These are phyloP conservation scores for Moxostoma hubbsi DNA, from an alignment of 2,797 vertebrate genomes.

Conservation along the genomic window DNA sequence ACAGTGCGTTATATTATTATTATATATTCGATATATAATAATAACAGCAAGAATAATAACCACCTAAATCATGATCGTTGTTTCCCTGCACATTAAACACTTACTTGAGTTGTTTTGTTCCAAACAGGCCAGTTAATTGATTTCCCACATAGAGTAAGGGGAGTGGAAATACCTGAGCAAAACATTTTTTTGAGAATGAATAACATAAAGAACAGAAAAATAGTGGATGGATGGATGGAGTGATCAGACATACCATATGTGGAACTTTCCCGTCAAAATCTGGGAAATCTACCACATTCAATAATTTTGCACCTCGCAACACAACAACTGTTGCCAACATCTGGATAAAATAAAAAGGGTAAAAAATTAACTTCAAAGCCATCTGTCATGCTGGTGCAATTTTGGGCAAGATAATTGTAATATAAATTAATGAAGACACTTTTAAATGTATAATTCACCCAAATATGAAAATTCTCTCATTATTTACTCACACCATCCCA, in stretches of 20 bases:
- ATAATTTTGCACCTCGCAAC: constrained; percentile 88
- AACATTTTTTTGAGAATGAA: not conserved
- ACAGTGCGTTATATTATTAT: not conserved
- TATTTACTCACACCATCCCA: no score
- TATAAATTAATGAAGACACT: no score
- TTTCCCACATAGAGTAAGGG: constrained; percentile 97
- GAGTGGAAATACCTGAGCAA: constrained; percentile 90
- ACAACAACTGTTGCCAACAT: constrained; percentile 93
- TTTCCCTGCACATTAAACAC: constrained; percentile 39
- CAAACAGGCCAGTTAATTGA: constrained; percentile 95
- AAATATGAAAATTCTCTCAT: no score
- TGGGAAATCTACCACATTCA: constrained; percentile 89
- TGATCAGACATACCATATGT: constrained; percentile 79
- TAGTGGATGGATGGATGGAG: constrained; percentile 15
- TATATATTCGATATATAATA: not conserved
- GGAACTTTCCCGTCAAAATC: constrained; percentile 88
- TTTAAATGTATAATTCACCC: no score
- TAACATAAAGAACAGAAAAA: no score
- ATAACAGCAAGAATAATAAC: not conserved
- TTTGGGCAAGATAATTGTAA: no score
- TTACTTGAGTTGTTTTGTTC: constrained; percentile 96
- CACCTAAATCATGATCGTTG: not conserved
- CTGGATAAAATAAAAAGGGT: constrained; percentile 67
- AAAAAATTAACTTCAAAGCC: no score
- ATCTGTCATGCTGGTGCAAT: no score